phyloP scores from a whole-genome alignment of 2,888 invertebrate genomes.

The Boloria selene region DNA sequence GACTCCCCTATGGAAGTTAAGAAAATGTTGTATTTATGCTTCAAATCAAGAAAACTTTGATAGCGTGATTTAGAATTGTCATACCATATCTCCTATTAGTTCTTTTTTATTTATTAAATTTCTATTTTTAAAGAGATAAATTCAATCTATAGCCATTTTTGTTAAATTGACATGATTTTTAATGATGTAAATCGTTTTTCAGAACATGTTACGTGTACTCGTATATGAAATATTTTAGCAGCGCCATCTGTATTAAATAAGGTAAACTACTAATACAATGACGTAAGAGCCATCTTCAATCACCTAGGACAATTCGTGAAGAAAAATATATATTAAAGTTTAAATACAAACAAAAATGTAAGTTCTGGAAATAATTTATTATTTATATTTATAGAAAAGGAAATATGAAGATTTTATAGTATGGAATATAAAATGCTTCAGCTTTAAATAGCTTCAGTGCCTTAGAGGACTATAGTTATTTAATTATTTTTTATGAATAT shows the following conservation, averaged over 20 bases:
- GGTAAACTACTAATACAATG: neutral
- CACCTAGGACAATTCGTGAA: neutral
- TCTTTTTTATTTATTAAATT: slow-evolving; percentile 6
- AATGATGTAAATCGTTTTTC: too few species aligned
- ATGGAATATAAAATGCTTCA: too few species aligned
- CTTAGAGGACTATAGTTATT: too few species aligned
- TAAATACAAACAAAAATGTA: too few species aligned
- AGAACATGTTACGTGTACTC: too few species aligned
- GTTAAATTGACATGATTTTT: too few species aligned
- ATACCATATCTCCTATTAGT: neutral
- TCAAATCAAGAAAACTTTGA: slow-evolving; percentile 29
- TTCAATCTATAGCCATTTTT: too few species aligned
- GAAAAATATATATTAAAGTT: neutral
- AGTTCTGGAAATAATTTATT: too few species aligned
- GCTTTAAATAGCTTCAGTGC: too few species aligned
- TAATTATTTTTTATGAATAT: too few species aligned
- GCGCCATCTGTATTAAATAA: slow-evolving; percentile 3
- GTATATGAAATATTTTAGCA: neutral
- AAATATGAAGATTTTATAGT: too few species aligned
- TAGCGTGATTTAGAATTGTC: slow-evolving; percentile 48
- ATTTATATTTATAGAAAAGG: too few species aligned
- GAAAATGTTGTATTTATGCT: slow-evolving; percentile 18
- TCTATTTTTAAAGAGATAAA: neutral
- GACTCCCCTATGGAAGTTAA: slow-evolving; percentile 47
- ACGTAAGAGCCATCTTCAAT: neutral